phyloP scores from a whole-genome alignment of 1,140 invertebrate species.

The Platyura marginata region DNA sequence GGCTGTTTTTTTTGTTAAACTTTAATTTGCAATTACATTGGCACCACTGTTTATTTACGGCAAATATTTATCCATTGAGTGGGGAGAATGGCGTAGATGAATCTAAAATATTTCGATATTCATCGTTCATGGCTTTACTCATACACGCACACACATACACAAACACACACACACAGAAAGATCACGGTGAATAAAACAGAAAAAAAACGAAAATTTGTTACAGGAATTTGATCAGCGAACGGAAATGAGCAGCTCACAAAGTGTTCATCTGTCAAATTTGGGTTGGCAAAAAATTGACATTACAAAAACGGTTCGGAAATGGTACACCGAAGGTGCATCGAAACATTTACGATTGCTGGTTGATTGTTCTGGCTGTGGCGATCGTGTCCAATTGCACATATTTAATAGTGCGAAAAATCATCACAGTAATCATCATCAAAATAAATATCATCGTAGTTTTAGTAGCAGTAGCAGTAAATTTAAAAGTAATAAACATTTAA shows the following conservation, averaged over 20 bases:
- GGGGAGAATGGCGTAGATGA: not conserved
- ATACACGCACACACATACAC: not conserved
- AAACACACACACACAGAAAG: too few relatives aligned
- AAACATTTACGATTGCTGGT: conserved; percentile 53
- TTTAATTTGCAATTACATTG: too few relatives aligned
- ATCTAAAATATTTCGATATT: not conserved
- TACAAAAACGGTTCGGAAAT: conserved; percentile 50
- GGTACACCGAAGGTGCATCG: conserved; percentile 38
- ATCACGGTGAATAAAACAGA: too few relatives aligned
- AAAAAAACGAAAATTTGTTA: conserved; percentile 5
- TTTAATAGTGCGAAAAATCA: conserved; percentile 6
- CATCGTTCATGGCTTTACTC: not conserved
- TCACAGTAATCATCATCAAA: not conserved
- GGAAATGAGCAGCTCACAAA: conserved; percentile 47
- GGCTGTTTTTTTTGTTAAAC: too few relatives aligned
- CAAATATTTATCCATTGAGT: not conserved
- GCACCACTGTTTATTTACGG: not conserved
- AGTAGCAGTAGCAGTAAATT: too few relatives aligned
- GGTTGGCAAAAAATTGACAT: conserved; percentile 81
- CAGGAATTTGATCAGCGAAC: conserved; percentile 38
- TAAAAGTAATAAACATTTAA: not conserved
- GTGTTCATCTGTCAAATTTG: conserved; percentile 41
- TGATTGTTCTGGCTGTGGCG: conserved; percentile 70
- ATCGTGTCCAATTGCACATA: conserved; percentile 40
- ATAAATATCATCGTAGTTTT: too few relatives aligned